Evolutionary conservation across 2,888 invertebrate species (phyloP), one percentile per base, ranked within the genome.

Genomic region (Coleophora deauratella): DNA sequence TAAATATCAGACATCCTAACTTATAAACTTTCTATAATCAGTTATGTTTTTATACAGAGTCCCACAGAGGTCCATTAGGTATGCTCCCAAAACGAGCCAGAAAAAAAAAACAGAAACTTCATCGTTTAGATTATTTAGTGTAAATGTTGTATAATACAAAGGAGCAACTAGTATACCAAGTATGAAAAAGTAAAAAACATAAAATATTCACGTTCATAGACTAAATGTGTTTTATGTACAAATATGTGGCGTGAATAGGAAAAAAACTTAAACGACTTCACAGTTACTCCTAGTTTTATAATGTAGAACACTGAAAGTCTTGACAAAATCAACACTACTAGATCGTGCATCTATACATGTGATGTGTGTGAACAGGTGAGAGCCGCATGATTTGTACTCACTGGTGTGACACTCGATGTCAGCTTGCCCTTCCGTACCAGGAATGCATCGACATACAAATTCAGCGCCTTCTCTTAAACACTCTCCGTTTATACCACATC

Each of bases 401-500:
- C 85, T 85, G 54, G 85, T 81, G 51, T 88, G 88, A 82, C 93
- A 93, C 66, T 91, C 91, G 57, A 89, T 79, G 59, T 92, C 90
- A 31, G 93, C 91, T 55, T 90, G 88, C 54, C 93, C 93, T 68
- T 89, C 89, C 40, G 90, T 91, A 51, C 93, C 93, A 41, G 91
- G 90, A 51, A 91, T 89, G 75, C 93, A 94, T 64, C 91, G 88
- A 79, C 94, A 95, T 31, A 93, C 91, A 85, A 94, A 96, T 62
- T 91, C 91, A 47, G 92, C 92, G 50, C 93, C 92, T 74, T 94
- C 93, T 54, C 93, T 90, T 51, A 95, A 90, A 80, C 95, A 96
- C 72, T 93, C 92, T n/a, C 94, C 93, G 50, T 93, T 94, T 59
- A 90, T 89, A 52, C 93, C 92, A 80, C 96, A 96, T 50, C 95